These are phyloP conservation scores for Orbicella faveolata DNA, from an alignment of 64 coral and sea anemone species.

Conservation along the genomic window DNA sequence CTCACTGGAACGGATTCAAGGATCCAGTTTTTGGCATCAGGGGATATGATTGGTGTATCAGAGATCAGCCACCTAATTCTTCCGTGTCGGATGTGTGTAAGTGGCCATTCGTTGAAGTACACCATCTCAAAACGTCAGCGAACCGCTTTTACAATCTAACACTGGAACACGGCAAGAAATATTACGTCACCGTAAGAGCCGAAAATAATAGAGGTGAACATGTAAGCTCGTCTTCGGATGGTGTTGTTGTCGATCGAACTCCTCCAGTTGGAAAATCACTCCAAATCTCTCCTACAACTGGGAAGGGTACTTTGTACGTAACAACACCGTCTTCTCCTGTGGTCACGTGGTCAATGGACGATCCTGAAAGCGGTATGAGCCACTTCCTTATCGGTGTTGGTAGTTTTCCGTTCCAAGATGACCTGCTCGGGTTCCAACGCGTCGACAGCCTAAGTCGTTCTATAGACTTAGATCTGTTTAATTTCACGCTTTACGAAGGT, in stretches of 20 bases:
- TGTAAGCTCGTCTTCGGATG: conserved; percentile 74
- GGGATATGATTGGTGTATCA: conserved; percentile 88
- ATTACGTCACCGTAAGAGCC: conserved; percentile 87
- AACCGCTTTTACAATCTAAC: conserved; percentile 86
- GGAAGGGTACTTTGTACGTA: conserved; percentile 70
- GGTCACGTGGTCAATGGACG: conserved; percentile 81
- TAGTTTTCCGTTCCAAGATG: conserved; percentile 73
- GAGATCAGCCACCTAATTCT: conserved; percentile 56
- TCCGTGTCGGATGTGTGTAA: conserved; percentile 40
- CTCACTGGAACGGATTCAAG: conserved; percentile 92
- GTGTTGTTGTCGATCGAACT: conserved; percentile 82
- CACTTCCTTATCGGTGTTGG: conserved; percentile 77
- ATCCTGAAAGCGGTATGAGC: conserved; percentile 75
- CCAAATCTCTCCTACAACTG: conserved; percentile 55
- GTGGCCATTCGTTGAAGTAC: conserved; percentile 68
- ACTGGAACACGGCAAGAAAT: conserved; percentile 69
- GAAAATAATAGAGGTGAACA: conserved; percentile 77
- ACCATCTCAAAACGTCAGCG: conserved; percentile 46
- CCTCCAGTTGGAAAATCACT: conserved; percentile 51
- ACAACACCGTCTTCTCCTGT: conserved; percentile 72
- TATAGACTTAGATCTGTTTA: conserved; percentile 74
- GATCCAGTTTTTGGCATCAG: conserved; percentile 89
- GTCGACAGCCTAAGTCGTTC: conserved; percentile 65
- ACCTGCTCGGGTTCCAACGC: conserved; percentile 37
- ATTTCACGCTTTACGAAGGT: conserved; percentile 75